These are phyloP conservation scores for Xenopus petersii DNA, from an alignment of 2,797 vertebrate genomes.

Conservation along the genomic window DNA sequence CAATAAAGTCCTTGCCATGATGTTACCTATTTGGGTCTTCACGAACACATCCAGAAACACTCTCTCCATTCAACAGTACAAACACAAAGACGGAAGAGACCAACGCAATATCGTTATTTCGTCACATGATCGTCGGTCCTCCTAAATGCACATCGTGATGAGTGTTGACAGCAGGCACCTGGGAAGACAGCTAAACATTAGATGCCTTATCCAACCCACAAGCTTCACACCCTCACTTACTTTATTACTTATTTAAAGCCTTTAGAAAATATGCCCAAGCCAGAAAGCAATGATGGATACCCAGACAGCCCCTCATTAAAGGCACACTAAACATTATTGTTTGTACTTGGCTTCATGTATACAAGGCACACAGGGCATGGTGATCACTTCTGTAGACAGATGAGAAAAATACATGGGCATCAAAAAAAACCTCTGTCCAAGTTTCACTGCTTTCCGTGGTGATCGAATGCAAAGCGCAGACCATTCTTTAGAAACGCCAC, in stretches of 20 bases:
- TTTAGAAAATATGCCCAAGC: not conserved
- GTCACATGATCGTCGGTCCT: not conserved
- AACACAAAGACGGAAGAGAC: not conserved
- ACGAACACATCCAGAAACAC: conserved; percentile 14
- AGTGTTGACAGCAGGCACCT: conserved; percentile 3
- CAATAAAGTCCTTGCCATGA: not conserved
- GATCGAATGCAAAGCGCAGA: too few species aligned
- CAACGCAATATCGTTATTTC: not conserved
- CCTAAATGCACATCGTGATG: not conserved
- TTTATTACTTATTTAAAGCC: not conserved
- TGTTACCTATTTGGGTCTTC: conserved; percentile 8
- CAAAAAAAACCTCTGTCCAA: too few species aligned
- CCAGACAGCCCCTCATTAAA: not conserved
- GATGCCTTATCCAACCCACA: conserved; percentile 21
- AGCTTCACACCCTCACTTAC: not conserved
- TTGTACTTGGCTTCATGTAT: too few species aligned
- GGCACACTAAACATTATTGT: too few species aligned
- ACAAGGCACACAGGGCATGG: too few species aligned
- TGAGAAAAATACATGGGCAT: too few species aligned
- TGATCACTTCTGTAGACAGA: too few species aligned
- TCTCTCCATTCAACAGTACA: conserved; percentile 1
- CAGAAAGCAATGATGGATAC: not conserved
- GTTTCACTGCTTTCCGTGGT: too few species aligned
- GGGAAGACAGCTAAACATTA: conserved; percentile 34
- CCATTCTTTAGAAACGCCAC: too few species aligned